Evolutionary conservation across 2,113 vertebrate species (phyloP).

Genomic region (Oreotragus oreotragus): DNA sequence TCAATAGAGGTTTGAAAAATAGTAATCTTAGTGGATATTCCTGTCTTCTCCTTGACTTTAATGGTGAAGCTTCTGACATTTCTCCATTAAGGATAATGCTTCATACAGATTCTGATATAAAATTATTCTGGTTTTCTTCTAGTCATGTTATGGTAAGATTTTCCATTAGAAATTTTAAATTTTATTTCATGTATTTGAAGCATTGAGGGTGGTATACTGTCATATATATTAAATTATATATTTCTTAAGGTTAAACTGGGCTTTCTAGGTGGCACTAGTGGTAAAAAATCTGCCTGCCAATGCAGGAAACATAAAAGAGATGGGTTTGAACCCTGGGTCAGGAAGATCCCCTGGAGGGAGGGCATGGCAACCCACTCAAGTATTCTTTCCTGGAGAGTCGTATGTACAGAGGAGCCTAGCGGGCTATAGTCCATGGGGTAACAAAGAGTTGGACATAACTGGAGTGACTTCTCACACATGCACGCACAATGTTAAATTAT

Average conservation of each 20-base stretch:
- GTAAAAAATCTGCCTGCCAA: not conserved
- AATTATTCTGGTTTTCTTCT: not conserved
- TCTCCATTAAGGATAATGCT: not conserved
- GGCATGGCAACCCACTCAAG: not conserved
- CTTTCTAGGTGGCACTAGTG: not conserved
- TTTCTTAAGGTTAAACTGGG: not conserved
- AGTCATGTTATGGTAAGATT: not conserved
- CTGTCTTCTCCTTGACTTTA: not conserved
- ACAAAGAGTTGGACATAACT: not conserved
- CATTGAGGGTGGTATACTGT: not conserved
- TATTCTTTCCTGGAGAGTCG: not conserved
- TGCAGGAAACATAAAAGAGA: not conserved
- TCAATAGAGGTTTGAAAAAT: not conserved
- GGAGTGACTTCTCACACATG: not conserved
- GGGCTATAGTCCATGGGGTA: not conserved
- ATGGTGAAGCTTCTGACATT: not conserved
- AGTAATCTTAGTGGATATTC: not conserved
- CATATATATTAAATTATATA: not conserved
- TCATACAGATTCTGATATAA: not conserved
- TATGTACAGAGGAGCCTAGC: not conserved
- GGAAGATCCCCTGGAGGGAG: not conserved
- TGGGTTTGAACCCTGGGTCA: not conserved
- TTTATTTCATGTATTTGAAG: not conserved
- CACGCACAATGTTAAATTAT: not conserved
- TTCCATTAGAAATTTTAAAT: not conserved